These are phyloP conservation scores for Nemoura dubitans DNA, from an alignment of 2,888 invertebrate genomes.

Conservation along the genomic window DNA sequence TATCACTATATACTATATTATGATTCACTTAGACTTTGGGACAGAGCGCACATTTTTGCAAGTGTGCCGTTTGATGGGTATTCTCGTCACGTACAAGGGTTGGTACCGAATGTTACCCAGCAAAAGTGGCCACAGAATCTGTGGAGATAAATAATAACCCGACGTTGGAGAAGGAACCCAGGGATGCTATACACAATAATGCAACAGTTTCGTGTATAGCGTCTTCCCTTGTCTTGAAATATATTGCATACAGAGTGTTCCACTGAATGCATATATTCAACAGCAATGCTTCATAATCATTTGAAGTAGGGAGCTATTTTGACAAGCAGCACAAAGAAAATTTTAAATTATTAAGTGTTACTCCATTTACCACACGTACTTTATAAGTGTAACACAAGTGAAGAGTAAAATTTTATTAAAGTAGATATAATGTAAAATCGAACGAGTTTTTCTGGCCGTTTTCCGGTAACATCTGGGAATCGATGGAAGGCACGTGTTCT, in stretches of 20 bases:
- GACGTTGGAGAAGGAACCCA: not conserved
- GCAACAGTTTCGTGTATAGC: not conserved
- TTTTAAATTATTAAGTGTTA: not conserved
- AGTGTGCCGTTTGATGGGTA: not conserved
- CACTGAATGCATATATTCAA: not conserved
- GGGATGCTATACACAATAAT: not conserved
- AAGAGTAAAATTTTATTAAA: not conserved
- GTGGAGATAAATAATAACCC: not conserved
- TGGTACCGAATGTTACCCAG: not conserved
- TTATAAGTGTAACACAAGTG: not conserved
- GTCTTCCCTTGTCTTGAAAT: not conserved
- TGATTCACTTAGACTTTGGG: not conserved
- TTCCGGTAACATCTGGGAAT: conserved; percentile 28
- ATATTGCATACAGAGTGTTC: not conserved
- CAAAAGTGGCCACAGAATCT: not conserved
- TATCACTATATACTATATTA: not conserved
- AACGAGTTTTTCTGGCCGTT: not conserved
- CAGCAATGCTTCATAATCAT: not conserved
- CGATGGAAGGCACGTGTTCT: not conserved
- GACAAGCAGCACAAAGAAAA: not conserved
- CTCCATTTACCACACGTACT: not conserved
- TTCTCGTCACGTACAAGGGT: not conserved
- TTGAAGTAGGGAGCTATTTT: not conserved
- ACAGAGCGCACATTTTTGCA: not conserved
- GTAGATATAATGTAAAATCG: not conserved